A percentile compares a stretch with the other conserved stretches of the same genome.
Conservation (phyloP, 2,113 vertebrate genomes). For the Hippocampus barbouri region DNA sequence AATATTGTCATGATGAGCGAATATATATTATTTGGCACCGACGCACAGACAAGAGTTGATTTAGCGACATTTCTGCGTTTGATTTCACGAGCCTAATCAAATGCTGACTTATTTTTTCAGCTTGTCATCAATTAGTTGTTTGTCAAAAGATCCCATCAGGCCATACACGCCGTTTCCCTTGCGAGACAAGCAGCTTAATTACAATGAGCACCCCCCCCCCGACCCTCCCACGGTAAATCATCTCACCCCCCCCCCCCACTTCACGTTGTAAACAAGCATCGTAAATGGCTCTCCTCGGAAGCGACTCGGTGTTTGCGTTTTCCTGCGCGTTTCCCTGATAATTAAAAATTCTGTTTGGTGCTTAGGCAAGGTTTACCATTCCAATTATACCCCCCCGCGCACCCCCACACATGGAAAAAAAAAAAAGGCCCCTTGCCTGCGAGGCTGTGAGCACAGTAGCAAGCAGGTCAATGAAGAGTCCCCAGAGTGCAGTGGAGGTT, state of each 20-base stretch:
- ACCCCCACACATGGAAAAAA: background rate
- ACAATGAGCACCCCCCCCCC: background rate
- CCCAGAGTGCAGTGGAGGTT: slow-evolving; percentile 18
- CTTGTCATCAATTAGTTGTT: background rate
- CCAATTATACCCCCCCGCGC: background rate
- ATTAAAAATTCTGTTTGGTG: slow-evolving; percentile 2
- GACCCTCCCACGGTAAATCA: background rate
- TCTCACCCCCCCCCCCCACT: background rate
- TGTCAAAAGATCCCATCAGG: slow-evolving; percentile 3
- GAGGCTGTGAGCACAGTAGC: slow-evolving; percentile 7
- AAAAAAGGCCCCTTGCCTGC: slow-evolving; percentile 11
- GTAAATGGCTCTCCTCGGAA: background rate
- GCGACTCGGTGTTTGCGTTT: background rate
- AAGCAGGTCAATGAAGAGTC: slow-evolving; percentile 21
- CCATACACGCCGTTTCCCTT: background rate
- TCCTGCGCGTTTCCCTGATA: background rate
- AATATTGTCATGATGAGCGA: background rate
- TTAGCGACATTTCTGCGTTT: background rate
- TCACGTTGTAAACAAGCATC: background rate
- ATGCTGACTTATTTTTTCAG: background rate
- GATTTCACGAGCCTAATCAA: background rate
- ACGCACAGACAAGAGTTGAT: background rate
- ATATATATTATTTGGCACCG: background rate
- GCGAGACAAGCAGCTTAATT: slow-evolving; percentile 3
- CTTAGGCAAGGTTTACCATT: slow-evolving; percentile 17